phyloP scores from a whole-genome alignment of 1,140 invertebrate species.

The Hycleus phaleratus region DNA sequence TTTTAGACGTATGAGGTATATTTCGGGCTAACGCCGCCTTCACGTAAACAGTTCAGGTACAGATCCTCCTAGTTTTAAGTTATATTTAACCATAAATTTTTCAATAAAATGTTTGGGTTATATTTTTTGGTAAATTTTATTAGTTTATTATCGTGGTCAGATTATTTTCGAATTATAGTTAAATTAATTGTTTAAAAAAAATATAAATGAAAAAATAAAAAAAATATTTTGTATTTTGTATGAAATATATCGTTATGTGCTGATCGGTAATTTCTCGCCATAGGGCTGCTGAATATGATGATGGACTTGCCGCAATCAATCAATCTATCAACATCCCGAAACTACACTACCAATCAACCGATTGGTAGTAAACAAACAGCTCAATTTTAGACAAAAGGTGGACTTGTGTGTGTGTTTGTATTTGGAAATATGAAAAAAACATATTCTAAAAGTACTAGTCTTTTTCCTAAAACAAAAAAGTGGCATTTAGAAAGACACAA shows the following conservation, averaged over 20 bases:
- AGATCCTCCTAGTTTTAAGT: slow-evolving; percentile 35
- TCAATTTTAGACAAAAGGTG: slow-evolving; percentile 27
- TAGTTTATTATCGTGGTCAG: too few relatives aligned
- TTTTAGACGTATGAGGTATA: slow-evolving; percentile 43
- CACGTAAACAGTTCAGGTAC: slow-evolving; percentile 39
- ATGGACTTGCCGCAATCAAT: slow-evolving; percentile 28
- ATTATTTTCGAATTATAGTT: not conserved
- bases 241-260: slow-evolving; percentile 9
- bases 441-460: slow-evolving; percentile 8
- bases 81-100: slow-evolving; percentile 1
- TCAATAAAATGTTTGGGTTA: too few relatives aligned
- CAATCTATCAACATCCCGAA: slow-evolving; percentile 19
- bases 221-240: too few relatives aligned
- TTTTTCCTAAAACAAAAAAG: not conserved
- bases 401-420: slow-evolving; percentile 14
- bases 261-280: slow-evolving; percentile 41
- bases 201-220: not conserved
- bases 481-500: not conserved
- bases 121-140: too few relatives aligned
- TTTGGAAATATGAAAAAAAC: slow-evolving; percentile 24
- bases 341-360: slow-evolving; percentile 29
- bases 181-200: not conserved
- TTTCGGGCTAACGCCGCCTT: slow-evolving; percentile 40
- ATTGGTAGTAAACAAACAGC: slow-evolving; percentile 26
- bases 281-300: slow-evolving; percentile 36